A percentile compares a stretch with the other conserved stretches of the same genome.
Evolutionary conservation across 2,113 vertebrate species (phyloP).

Genomic region (Thunnus maccoyii): DNA sequence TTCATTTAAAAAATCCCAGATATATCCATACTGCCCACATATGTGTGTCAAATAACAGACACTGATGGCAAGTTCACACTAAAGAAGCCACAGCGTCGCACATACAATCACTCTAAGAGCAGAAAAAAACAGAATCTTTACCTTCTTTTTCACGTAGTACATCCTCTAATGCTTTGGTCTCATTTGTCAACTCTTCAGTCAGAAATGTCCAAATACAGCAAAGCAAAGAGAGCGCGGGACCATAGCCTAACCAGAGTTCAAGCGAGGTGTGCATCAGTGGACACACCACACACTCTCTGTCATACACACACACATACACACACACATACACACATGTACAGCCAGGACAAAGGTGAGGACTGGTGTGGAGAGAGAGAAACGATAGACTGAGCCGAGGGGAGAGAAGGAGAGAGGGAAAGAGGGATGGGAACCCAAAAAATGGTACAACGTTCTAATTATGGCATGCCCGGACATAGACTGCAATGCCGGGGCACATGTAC

Average conservation of each 20-base stretch:
- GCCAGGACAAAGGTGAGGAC: slow-evolving; percentile 73
- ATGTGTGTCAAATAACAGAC: slow-evolving; percentile 19
- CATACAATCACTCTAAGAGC: not conserved
- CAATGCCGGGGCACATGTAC: slow-evolving; percentile 82
- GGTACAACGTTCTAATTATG: slow-evolving; percentile 85
- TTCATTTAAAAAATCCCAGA: not conserved
- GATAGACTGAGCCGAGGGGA: slow-evolving; percentile 65
- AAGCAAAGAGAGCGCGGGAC: slow-evolving; percentile 44
- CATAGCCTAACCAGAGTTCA: slow-evolving; percentile 63
- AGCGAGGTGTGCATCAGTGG: slow-evolving; percentile 64
- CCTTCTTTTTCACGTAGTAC: slow-evolving; percentile 87
- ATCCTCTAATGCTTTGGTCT: slow-evolving; percentile 74
- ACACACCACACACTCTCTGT: slow-evolving; percentile 33
- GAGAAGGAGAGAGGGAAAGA: slow-evolving; percentile 69
- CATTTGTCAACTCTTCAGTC: slow-evolving; percentile 65
- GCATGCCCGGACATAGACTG: slow-evolving; percentile 85
- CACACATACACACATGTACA: slow-evolving; percentile 44
- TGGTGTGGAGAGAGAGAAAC: slow-evolving; percentile 60
- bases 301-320: slow-evolving; percentile 12
- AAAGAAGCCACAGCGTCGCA: not conserved
- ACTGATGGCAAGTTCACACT: slow-evolving; percentile 1
- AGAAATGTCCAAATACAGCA: slow-evolving; percentile 61
- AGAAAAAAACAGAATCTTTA: slow-evolving; percentile 68
- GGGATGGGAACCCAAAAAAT: slow-evolving; percentile 82
- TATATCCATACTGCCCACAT: not conserved